A percentile compares a stretch with the other conserved stretches of the same genome.
Evolutionary conservation across 1,140 invertebrate genomes (phyloP).

Genomic region (Aphaenogaster ashmeadi): DNA sequence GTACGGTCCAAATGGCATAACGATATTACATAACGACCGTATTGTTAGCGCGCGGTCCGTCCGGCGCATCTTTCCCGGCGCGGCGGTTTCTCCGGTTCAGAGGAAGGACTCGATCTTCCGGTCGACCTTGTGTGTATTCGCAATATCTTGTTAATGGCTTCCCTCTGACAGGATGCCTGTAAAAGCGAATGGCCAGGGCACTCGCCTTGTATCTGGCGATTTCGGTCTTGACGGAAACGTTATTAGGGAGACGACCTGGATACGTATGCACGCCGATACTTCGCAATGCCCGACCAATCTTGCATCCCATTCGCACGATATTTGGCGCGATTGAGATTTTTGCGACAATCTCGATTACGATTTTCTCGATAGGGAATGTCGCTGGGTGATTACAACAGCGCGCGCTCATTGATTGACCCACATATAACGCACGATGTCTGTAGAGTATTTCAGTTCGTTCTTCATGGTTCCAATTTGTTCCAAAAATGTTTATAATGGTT

Average conservation of each 20-base stretch:
- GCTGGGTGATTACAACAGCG: neutral
- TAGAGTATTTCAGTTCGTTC: neutral
- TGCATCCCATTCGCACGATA: neutral
- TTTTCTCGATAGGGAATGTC: neutral
- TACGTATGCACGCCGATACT: neutral
- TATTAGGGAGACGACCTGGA: conserved; percentile 20
- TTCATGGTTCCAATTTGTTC: neutral
- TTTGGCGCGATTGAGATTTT: conserved; percentile 22
- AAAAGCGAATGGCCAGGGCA: neutral
- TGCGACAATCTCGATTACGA: neutral
- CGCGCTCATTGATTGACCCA: conserved; percentile 7
- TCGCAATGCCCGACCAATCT: neutral
- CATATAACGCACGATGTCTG: neutral
- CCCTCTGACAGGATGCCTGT: neutral
- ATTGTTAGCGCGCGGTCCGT: neutral
- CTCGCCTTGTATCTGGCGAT: neutral
- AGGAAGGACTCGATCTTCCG: conserved; percentile 10
- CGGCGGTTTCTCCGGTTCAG: neutral
- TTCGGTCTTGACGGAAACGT: conserved; percentile 7
- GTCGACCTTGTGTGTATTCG: neutral
- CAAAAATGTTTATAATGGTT: neutral
- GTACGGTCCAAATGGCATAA: neutral
- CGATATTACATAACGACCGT: conserved; percentile 51
- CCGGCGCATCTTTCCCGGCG: neutral
- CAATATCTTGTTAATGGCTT: conserved; percentile 42